These are phyloP conservation scores for Amphipyra tragopoginis DNA, from an alignment of 2,888 invertebrate species.

Conservation along the genomic window DNA sequence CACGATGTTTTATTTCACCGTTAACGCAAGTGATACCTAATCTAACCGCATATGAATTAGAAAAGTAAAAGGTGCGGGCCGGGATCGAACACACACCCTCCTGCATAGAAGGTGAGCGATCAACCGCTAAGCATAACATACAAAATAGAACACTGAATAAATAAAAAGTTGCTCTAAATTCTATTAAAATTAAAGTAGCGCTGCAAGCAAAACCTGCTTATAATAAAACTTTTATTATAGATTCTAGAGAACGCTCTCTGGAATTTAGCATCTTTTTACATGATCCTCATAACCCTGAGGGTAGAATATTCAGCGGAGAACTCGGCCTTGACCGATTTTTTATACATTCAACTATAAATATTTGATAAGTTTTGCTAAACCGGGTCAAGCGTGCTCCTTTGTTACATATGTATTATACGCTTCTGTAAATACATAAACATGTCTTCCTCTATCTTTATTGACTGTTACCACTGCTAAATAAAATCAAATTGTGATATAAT, in stretches of 20 bases:
- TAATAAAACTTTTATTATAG: conserved; percentile 7
- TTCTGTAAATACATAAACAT: conserved; percentile 3
- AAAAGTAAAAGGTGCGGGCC: too few species aligned
- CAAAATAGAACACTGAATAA: conserved; percentile 4
- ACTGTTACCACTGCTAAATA: not conserved
- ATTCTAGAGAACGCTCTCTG: conserved; percentile 21
- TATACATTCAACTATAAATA: conserved; percentile 55
- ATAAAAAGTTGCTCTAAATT: not conserved
- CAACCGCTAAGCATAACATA: too few species aligned
- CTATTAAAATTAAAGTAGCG: conserved; percentile 8
- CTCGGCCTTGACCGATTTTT: conserved; percentile 56
- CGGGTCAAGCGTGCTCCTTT: conserved; percentile 37
- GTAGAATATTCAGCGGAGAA: conserved; percentile 34
- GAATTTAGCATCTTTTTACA: conserved; percentile 46
- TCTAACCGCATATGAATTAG: too few species aligned
- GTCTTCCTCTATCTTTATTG: not conserved
- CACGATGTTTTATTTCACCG: too few species aligned
- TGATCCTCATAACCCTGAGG: conserved; percentile 34
- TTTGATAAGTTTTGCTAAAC: conserved; percentile 51
- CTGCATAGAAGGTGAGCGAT: too few species aligned
- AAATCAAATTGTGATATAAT: not conserved
- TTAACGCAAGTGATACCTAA: too few species aligned
- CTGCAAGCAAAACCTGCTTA: conserved; percentile 11
- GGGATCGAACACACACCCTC: too few species aligned
- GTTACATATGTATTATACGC: conserved; percentile 18